Base-by-base conservation (phyloP, 2,888 invertebrate species). In the Drosophila colorata region DNA sequence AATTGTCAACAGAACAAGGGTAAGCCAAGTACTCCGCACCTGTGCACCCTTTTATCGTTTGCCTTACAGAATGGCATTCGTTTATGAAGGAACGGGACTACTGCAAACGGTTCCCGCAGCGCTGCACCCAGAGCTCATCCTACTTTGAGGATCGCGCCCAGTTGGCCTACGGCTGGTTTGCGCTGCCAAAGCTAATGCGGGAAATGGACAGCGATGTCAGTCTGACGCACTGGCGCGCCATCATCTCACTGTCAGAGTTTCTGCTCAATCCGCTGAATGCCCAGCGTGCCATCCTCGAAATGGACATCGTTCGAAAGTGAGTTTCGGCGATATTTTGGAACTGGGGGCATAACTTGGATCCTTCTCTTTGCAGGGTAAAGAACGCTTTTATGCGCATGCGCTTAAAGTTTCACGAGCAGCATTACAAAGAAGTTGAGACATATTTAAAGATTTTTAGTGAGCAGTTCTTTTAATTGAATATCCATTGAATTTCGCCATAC, bases 231-330 rank as follows among this genome's bases (percentile, higher is more conserved):
- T 88, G 86, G 74, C 77, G 69, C 16, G 90, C 90, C 0, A 74
- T 91, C 5, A 89, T 86, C 13, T 86, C 87, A 0, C 55, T 92
- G 0, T 64, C 85, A 0, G 91, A 92, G 23, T 77, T 90, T 18
- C 55, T 92, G 4, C 55, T 83, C 4, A 90, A 92, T 73, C 90
- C 90, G 0, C 38, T 88, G 3, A 78, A 91, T 57, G 87, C 74
- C 0, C 74, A 88, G 46, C 76, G 89, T 2, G 91, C 91, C 2
- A 81, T 91, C 5, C 48, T 38, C 0, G 78, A 91, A 43, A 83
- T 73, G 63, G 84, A 88, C 8, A 82, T 92, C 14, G 89, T 91
- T 0, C 75, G 88, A 67, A 90, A 86, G 91, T 91, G 43, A 60
- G 85, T 46, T 7, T 6, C 20, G 3, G 20, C 20, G 25, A 2